Evolutionary conservation across 2,888 invertebrate genomes (phyloP).

Genomic region (Phortica okadai): DNA sequence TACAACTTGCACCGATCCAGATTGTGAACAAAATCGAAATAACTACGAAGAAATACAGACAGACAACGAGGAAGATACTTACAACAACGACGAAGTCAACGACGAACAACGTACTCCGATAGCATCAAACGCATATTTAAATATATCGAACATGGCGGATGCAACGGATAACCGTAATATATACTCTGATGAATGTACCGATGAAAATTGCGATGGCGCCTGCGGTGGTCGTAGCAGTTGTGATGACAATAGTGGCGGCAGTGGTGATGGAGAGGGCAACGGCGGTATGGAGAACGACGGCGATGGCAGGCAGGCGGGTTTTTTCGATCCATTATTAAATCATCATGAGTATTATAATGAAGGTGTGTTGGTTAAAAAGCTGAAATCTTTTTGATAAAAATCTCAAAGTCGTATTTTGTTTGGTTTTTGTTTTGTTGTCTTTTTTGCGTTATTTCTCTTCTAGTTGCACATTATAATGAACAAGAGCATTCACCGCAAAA

Average conservation of each 20-base stretch:
- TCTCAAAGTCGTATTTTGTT: slow-evolving; percentile 3
- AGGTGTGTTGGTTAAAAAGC: slow-evolving; percentile 51
- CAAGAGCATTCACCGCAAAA: slow-evolving; percentile 53
- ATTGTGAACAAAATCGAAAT: slow-evolving; percentile 53
- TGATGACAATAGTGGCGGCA: slow-evolving; percentile 7
- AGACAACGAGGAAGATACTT: slow-evolving; percentile 50
- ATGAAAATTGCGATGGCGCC: slow-evolving; percentile 61
- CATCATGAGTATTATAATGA: slow-evolving; percentile 63
- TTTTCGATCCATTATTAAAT: slow-evolving; percentile 74
- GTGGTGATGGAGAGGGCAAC: slow-evolving; percentile 44
- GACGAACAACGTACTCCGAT: slow-evolving; percentile 48
- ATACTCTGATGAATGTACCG: slow-evolving; percentile 64
- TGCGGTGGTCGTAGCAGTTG: slow-evolving; percentile 12
- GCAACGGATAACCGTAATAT: slow-evolving; percentile 63
- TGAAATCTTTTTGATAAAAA: background rate
- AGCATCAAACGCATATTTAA: slow-evolving; percentile 65
- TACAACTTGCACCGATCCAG: slow-evolving; percentile 61
- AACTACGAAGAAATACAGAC: slow-evolving; percentile 41
- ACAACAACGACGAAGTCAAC: slow-evolving; percentile 47
- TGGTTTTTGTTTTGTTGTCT: background rate
- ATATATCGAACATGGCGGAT: slow-evolving; percentile 62
- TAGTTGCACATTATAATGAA: slow-evolving; percentile 50
- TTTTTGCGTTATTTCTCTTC: background rate
- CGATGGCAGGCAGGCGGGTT: slow-evolving; percentile 56
- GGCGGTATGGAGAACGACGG: slow-evolving; percentile 50